A percentile compares a stretch with the other conserved stretches of the same genome.
Evolutionary conservation across 1,140 invertebrate genomes (phyloP).

Genomic region (Aphis gossypii): DNA sequence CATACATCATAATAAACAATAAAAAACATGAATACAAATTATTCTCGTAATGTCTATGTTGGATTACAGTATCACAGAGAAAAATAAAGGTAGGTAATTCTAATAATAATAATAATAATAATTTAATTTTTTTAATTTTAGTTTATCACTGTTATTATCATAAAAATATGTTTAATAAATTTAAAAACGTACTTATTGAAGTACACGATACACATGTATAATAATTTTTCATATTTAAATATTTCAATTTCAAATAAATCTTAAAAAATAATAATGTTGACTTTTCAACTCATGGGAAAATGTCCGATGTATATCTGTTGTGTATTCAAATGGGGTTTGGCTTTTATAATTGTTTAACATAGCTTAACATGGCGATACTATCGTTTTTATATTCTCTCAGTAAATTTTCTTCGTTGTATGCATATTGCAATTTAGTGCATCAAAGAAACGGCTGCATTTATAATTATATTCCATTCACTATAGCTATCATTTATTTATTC

Average conservation of each 20-base stretch:
- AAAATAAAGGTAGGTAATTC: no score
- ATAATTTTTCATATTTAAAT: not conserved
- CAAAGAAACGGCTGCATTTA: no score
- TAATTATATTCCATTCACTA: not conserved
- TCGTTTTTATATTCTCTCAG: slow-evolving; percentile 27
- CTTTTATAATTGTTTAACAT: not conserved
- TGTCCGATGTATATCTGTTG: not conserved
- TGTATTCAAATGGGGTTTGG: not conserved
- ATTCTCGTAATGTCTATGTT: no score
- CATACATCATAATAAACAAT: not conserved
- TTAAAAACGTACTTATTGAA: not conserved
- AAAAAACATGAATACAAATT: not conserved
- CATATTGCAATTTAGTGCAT: not conserved
- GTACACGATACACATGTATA: not conserved
- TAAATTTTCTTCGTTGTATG: not conserved
- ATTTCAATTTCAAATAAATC: slow-evolving; percentile 11
- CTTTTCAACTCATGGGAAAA: slow-evolving; percentile 43
- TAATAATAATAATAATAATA: not conserved
- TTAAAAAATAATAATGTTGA: slow-evolving; percentile 16
- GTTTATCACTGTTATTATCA: not conserved
- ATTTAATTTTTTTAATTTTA: not conserved
- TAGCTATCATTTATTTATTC: not conserved
- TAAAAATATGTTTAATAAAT: not conserved
- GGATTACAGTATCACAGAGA: no score
- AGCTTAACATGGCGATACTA: not conserved